Conservation (phyloP, 2,113 vertebrate species). For the Malurus melanocephalus region DNA sequence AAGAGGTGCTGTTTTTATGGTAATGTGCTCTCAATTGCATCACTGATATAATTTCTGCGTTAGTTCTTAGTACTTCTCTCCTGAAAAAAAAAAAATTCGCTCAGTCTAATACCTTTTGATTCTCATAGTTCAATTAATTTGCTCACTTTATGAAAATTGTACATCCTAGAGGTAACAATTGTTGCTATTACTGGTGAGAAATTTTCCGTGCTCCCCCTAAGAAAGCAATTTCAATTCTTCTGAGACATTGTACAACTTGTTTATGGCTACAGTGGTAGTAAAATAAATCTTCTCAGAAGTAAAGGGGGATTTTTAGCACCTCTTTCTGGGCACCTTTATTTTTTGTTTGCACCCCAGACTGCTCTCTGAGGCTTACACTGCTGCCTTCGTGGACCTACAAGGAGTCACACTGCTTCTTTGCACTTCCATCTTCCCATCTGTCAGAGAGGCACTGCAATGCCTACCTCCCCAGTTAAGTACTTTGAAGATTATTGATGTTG, state of each 20-base stretch:
- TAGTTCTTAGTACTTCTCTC: neutral
- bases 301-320: neutral
- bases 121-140: neutral
- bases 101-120: neutral
- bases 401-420: neutral
- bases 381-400: neutral
- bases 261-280: neutral
- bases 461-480: constrained; percentile 16
- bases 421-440: neutral
- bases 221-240: neutral
- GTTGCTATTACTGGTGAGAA: neutral
- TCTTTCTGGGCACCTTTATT: neutral
- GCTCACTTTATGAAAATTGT: neutral
- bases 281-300: neutral
- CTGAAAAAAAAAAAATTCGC: neutral
- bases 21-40: neutral
- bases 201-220: neutral
- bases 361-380: neutral
- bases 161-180: neutral
- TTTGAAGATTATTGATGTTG: constrained; percentile 58
- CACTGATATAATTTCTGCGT: neutral
- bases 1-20: neutral
- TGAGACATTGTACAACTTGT: fast-evolving
- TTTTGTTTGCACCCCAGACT: neutral
- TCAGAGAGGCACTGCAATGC: neutral